Conservation (phyloP, 2,797 vertebrate species). For the Arctocebus calabarensis region DNA sequence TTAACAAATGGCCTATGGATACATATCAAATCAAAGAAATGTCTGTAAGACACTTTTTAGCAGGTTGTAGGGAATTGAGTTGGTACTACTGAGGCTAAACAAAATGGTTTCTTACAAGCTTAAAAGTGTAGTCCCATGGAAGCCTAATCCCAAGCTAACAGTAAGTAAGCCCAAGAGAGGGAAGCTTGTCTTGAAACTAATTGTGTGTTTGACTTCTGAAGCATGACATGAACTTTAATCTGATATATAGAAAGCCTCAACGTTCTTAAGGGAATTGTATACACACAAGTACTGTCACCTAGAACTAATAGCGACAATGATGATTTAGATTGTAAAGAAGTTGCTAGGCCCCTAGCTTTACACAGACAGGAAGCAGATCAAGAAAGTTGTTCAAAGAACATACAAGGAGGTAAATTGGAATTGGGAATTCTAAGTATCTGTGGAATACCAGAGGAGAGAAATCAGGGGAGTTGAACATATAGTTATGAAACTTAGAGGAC, state of each 20-base stretch:
- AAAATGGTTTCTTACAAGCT: constrained; percentile 21
- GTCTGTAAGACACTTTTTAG: background rate
- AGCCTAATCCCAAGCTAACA: background rate
- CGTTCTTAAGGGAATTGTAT: constrained; percentile 1
- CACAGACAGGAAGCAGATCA: background rate
- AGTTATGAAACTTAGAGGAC: background rate
- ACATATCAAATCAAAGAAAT: constrained; percentile 2
- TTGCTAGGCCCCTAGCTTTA: background rate
- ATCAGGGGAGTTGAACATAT: background rate
- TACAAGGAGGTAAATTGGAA: background rate
- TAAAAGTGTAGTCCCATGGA: background rate
- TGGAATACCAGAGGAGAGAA: background rate
- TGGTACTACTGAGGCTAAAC: background rate
- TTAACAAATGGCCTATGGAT: background rate
- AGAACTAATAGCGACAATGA: background rate
- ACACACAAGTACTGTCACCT: background rate
- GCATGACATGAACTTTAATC: background rate
- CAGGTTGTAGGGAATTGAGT: background rate
- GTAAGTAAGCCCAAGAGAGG: background rate
- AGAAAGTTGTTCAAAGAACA: background rate
- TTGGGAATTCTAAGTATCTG: background rate
- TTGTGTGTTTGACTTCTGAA: background rate
- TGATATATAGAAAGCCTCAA: background rate
- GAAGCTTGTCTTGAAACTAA: background rate
- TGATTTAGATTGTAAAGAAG: background rate